Evolutionary conservation across 2,888 invertebrate genomes (phyloP).

Genomic region (Chaetoderma sp.): DNA sequence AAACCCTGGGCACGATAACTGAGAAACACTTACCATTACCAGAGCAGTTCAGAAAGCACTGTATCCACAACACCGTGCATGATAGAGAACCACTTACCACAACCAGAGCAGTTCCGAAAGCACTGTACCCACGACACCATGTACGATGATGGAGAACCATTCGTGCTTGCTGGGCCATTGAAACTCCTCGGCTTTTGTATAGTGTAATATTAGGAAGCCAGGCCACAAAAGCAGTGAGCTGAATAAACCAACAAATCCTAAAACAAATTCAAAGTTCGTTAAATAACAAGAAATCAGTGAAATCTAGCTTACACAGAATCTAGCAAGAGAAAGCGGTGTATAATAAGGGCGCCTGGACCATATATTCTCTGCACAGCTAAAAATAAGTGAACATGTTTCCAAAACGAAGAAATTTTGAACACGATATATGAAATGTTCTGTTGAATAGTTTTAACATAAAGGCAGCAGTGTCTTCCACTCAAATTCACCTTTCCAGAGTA

Average conservation of each 20-base stretch:
- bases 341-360: too few relatives aligned
- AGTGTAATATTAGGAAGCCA: slow-evolving; percentile 87
- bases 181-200: slow-evolving; percentile 83
- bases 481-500: too few relatives aligned
- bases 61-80: slow-evolving; percentile 93
- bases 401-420: too few relatives aligned
- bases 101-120: slow-evolving; percentile 93
- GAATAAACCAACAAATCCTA: slow-evolving; percentile 94
- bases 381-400: too few relatives aligned
- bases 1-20: too few relatives aligned
- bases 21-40: slow-evolving; percentile 91
- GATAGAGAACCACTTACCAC: slow-evolving; percentile 83
- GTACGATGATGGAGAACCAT: slow-evolving; percentile 83
- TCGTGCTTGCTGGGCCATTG: slow-evolving; percentile 87
- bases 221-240: slow-evolving; percentile 91
- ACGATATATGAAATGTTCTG: too few relatives aligned
- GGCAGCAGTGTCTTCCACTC: too few relatives aligned
- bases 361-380: too few relatives aligned
- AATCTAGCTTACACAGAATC: too few relatives aligned
- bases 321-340: too few relatives aligned
- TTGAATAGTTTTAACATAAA: too few relatives aligned
- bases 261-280: slow-evolving; percentile 41
- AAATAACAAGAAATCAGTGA: too few relatives aligned
- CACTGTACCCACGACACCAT: slow-evolving; percentile 91
- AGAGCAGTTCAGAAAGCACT: slow-evolving; percentile 89